phyloP scores from a whole-genome alignment of 2,797 vertebrate genomes.

The Notolabrus celidotus region DNA sequence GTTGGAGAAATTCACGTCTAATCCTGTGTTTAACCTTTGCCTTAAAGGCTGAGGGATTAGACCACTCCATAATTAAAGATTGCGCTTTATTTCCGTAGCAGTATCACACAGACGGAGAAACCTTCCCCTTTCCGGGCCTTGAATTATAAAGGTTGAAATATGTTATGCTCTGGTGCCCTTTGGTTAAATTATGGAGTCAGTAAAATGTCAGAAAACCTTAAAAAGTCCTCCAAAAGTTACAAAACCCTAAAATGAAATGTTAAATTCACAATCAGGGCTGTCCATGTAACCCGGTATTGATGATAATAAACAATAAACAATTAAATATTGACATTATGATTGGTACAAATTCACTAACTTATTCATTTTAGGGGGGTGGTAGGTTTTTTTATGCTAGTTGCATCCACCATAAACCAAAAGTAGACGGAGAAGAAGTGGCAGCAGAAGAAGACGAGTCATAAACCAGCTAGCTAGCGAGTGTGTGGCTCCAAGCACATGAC shows the following conservation, averaged over 20 bases:
- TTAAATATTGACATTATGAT: too few relatives aligned
- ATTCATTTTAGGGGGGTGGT: too few relatives aligned
- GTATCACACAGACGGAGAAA: neutral
- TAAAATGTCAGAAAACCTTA: neutral
- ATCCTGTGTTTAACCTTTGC: constrained; percentile 5
- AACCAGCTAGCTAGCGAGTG: too few relatives aligned
- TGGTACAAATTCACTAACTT: too few relatives aligned
- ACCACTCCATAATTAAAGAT: neutral
- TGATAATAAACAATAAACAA: too few relatives aligned
- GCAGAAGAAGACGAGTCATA: too few relatives aligned
- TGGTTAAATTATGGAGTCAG: neutral
- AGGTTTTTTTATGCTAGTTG: too few relatives aligned
- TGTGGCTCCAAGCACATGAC: too few relatives aligned
- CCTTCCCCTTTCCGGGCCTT: neutral
- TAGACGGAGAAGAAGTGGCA: too few relatives aligned
- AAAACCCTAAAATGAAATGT: neutral
- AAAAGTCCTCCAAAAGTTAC: neutral
- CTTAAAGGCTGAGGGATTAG: neutral
- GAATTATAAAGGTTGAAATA: neutral
- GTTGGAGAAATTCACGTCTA: neutral
- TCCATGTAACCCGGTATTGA: too few relatives aligned
- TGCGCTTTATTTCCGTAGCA: neutral
- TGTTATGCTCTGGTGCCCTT: neutral
- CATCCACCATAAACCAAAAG: too few relatives aligned
- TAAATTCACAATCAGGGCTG: neutral